phyloP scores from a whole-genome alignment of 2,113 vertebrate genomes.

The Centropus unirufus region DNA sequence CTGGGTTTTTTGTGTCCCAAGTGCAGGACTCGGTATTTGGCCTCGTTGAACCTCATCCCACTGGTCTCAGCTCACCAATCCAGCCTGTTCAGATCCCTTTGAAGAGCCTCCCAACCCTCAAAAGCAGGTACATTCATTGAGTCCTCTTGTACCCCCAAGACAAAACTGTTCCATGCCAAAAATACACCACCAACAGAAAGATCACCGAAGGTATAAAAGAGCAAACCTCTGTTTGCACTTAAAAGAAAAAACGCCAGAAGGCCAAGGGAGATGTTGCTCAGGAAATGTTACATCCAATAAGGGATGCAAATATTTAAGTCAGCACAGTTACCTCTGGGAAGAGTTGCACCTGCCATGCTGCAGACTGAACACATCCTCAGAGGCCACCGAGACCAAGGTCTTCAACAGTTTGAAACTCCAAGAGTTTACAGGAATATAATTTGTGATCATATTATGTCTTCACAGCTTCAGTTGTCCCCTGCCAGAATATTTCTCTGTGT shows the following conservation, averaged over 20 bases:
- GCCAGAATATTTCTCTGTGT: background rate
- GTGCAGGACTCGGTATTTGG: too few species aligned
- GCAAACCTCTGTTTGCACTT: background rate
- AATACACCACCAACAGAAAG: background rate
- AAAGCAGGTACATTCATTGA: accelerated
- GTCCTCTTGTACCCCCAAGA: background rate
- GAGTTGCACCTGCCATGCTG: background rate
- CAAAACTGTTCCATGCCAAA: background rate
- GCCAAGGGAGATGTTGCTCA: background rate
- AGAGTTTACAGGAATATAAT: background rate
- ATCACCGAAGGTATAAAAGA: background rate
- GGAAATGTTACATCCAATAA: background rate
- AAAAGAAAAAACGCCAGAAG: background rate
- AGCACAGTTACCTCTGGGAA: background rate
- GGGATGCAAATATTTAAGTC: background rate
- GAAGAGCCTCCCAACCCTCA: too few species aligned
- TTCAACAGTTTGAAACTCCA: too few species aligned
- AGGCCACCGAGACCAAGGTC: background rate
- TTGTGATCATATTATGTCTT: background rate
- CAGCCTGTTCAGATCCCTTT: too few species aligned
- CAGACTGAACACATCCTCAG: background rate
- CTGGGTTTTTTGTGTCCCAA: too few species aligned
- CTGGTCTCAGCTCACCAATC: too few species aligned
- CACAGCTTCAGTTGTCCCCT: background rate
- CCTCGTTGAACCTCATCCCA: too few species aligned